These are phyloP conservation scores for Scomber colias DNA, from an alignment of 2,113 vertebrate genomes.

Conservation along the genomic window DNA sequence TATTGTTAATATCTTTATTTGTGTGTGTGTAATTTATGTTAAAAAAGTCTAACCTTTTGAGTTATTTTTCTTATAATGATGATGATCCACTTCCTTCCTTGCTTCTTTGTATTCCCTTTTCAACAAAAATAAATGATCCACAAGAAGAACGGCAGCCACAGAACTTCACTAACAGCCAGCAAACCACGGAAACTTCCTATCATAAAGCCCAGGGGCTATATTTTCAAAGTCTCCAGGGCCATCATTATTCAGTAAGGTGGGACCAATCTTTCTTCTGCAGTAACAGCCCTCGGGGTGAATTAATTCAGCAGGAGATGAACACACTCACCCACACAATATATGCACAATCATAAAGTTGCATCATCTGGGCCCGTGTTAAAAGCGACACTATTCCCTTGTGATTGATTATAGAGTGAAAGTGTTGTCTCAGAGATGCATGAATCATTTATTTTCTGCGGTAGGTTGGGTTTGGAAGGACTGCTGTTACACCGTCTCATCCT, in stretches of 20 bases:
- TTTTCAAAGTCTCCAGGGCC: slow-evolving; percentile 20
- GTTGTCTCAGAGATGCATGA: slow-evolving; percentile 16
- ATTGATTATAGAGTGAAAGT: slow-evolving; percentile 24
- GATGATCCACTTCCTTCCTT: not conserved
- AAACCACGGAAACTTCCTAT: slow-evolving; percentile 19
- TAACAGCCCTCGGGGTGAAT: slow-evolving; percentile 21
- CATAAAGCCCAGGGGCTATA: slow-evolving; percentile 10
- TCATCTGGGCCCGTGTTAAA: slow-evolving; percentile 28
- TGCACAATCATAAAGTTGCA: slow-evolving; percentile 32
- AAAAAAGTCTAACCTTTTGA: not conserved
- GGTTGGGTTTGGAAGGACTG: slow-evolving; percentile 11
- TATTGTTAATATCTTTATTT: not conserved
- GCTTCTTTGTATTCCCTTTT: not conserved
- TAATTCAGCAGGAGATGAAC: slow-evolving; percentile 21
- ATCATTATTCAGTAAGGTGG: slow-evolving; percentile 39
- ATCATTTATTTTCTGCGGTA: slow-evolving; percentile 15
- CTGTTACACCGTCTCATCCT: slow-evolving; percentile 2
- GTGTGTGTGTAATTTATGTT: not conserved
- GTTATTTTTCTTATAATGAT: not conserved
- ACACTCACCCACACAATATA: slow-evolving; percentile 5
- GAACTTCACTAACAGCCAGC: not conserved
- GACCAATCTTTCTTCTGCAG: slow-evolving; percentile 15
- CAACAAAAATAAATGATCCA: not conserved
- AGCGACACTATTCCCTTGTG: slow-evolving; percentile 3
- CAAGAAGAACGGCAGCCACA: not conserved